A percentile compares a stretch with the other conserved stretches of the same genome.
These are phyloP conservation scores for Caenorhabditis uteleia DNA, from an alignment of 2,888 invertebrate species.

Conservation along the genomic window DNA sequence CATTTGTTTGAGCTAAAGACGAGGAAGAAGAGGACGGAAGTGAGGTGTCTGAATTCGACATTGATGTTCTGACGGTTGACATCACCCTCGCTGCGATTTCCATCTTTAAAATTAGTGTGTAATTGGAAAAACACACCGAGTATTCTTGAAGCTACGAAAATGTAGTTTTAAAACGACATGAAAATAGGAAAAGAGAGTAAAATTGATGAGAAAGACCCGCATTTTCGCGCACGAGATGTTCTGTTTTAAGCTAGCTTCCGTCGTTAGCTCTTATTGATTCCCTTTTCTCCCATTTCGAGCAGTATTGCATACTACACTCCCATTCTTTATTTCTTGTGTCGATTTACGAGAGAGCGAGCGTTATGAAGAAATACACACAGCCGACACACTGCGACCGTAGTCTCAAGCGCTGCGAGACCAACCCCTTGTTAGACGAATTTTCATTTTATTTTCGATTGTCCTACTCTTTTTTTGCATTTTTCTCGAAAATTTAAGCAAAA, in stretches of 20 bases:
- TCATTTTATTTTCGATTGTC: slow-evolving; percentile 1
- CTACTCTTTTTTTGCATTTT: slow-evolving; percentile 1
- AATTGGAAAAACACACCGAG: not conserved
- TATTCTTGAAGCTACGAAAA: not conserved
- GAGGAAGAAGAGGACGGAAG: too few species aligned
- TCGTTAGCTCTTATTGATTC: slow-evolving; percentile 33
- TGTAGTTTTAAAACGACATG: not conserved
- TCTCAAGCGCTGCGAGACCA: not conserved
- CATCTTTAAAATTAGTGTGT: slow-evolving; percentile 11
- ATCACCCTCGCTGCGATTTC: slow-evolving; percentile 37
- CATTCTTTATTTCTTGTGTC: slow-evolving; percentile 8
- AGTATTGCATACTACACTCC: not conserved
- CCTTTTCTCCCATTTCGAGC: slow-evolving; percentile 14
- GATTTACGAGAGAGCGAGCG: slow-evolving; percentile 15
- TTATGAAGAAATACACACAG: slow-evolving; percentile 11
- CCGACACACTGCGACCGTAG: slow-evolving; percentile 24
- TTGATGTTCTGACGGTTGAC: slow-evolving; percentile 20
- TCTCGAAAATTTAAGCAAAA: not conserved
- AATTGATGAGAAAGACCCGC: not conserved
- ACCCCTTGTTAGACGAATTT: not conserved
- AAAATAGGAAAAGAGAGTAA: not conserved
- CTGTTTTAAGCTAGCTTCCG: slow-evolving; percentile 12
- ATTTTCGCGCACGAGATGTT: slow-evolving; percentile 4
- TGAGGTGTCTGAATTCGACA: slow-evolving; percentile 9
- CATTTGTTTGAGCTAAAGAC: too few species aligned